phyloP scores from a whole-genome alignment of 2,888 invertebrate genomes.

The Eupsilia transversa region DNA sequence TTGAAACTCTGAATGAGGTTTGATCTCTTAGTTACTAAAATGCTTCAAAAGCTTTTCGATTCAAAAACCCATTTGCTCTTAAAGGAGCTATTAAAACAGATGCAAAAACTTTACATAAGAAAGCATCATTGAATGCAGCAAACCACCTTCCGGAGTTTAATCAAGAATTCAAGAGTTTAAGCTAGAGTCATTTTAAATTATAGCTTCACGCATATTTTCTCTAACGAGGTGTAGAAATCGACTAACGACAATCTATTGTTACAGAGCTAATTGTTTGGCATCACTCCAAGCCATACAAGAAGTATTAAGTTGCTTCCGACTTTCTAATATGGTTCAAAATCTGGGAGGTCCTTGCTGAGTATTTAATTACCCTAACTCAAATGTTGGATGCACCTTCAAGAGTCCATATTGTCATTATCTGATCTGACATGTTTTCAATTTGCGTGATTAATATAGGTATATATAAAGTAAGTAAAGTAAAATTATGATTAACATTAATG shows the following conservation, averaged over 20 bases:
- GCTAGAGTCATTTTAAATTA: background rate
- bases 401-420: background rate
- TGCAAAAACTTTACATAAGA: background rate
- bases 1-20: too few relatives aligned
- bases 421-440: background rate
- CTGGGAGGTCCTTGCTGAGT: conserved; percentile 33
- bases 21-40: too few relatives aligned
- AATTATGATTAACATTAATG: too few relatives aligned
- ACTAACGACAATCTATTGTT: conserved; percentile 36
- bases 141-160: background rate
- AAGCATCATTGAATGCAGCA: too few relatives aligned
- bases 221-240: conserved; percentile 13
- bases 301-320: conserved; percentile 29
- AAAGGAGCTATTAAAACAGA: too few relatives aligned
- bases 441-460: too few relatives aligned
- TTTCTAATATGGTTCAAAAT: conserved; percentile 11
- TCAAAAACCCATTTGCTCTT: too few relatives aligned
- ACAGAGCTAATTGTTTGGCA: conserved; percentile 39
- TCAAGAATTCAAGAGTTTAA: too few relatives aligned
- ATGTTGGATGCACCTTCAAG: background rate
- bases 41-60: too few relatives aligned
- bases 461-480: too few relatives aligned
- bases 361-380: background rate
- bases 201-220: conserved; percentile 22
- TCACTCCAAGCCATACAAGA: conserved; percentile 43